These are phyloP conservation scores for Phyllotreta cruciferae DNA, from an alignment of 2,888 invertebrate genomes.

Conservation along the genomic window DNA sequence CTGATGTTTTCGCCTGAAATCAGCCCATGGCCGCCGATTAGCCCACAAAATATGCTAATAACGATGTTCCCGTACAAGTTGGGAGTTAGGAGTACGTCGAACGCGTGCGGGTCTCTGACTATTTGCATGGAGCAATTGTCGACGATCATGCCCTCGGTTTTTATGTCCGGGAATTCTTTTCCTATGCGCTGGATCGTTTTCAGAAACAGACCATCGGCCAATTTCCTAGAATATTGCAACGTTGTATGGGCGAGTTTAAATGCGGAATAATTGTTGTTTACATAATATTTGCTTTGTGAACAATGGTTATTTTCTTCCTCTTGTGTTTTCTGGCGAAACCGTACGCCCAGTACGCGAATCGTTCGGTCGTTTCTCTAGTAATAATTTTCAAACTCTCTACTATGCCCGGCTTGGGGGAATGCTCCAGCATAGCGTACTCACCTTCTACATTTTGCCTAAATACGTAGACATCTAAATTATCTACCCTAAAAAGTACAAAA, in stretches of 20 bases:
- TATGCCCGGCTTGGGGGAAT: constrained; percentile 67
- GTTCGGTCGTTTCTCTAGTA: constrained; percentile 61
- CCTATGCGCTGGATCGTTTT: constrained; percentile 48
- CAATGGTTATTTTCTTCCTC: constrained; percentile 68
- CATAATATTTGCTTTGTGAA: constrained; percentile 70
- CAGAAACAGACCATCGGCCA: constrained; percentile 55
- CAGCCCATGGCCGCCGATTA: constrained; percentile 53
- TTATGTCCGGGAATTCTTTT: constrained; percentile 50
- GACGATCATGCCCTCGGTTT: constrained; percentile 50
- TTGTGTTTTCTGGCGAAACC: constrained; percentile 64
- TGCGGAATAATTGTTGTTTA: constrained; percentile 24
- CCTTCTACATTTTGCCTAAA: constrained; percentile 73
- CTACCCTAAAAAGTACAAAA: constrained; percentile 25
- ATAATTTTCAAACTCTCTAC: constrained; percentile 69
- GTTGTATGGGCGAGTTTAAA: background rate
- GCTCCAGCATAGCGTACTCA: constrained; percentile 69
- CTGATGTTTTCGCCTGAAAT: constrained; percentile 52
- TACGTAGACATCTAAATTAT: constrained; percentile 65
- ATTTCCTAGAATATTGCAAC: constrained; percentile 38
- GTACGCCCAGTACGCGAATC: constrained; percentile 69
- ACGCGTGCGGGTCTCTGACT: constrained; percentile 49
- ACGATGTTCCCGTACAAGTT: constrained; percentile 55
- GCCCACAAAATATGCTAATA: constrained; percentile 52
- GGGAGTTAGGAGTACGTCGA: constrained; percentile 53
- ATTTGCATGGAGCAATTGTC: constrained; percentile 54